A percentile compares a stretch with the other conserved stretches of the same genome.
Conservation (phyloP, 2,797 vertebrate species). For the Enteromius fasciolatus region DNA sequence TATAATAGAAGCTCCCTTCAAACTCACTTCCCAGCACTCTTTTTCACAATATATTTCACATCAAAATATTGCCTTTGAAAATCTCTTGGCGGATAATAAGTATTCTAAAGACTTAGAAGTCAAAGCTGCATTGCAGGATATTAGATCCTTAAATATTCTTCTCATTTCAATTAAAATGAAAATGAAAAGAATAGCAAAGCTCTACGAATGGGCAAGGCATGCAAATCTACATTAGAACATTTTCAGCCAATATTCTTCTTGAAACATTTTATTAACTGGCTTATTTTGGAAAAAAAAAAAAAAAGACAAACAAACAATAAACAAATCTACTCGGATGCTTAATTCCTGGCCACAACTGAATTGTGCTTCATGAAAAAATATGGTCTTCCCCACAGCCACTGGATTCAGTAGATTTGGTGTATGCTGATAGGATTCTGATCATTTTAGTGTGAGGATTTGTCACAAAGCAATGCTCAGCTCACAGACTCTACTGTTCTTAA, state of each 20-base stretch:
- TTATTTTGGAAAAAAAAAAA: background rate
- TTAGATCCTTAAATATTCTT: conserved; percentile 2
- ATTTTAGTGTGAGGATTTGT: conserved; percentile 20
- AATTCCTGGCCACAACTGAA: no score
- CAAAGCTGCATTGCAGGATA: background rate
- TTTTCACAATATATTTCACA: conserved; percentile 21
- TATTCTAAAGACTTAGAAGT: conserved; percentile 5
- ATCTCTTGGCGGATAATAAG: background rate
- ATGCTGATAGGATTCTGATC: conserved; percentile 21
- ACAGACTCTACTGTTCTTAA: background rate
- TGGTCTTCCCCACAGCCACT: background rate
- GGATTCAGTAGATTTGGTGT: conserved; percentile 1
- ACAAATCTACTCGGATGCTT: background rate
- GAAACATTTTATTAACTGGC: background rate
- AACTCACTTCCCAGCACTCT: no score
- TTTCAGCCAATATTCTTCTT: background rate
- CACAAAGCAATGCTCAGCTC: background rate
- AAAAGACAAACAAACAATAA: background rate
- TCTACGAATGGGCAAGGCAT: background rate
- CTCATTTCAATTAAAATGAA: background rate
- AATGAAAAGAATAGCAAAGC: background rate
- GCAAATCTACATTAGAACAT: background rate
- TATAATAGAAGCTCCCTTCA: background rate
- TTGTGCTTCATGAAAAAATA: background rate
- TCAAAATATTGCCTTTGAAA: background rate